phyloP scores from a whole-genome alignment of 2,113 vertebrate genomes.

The Malurus melanocephalus region DNA sequence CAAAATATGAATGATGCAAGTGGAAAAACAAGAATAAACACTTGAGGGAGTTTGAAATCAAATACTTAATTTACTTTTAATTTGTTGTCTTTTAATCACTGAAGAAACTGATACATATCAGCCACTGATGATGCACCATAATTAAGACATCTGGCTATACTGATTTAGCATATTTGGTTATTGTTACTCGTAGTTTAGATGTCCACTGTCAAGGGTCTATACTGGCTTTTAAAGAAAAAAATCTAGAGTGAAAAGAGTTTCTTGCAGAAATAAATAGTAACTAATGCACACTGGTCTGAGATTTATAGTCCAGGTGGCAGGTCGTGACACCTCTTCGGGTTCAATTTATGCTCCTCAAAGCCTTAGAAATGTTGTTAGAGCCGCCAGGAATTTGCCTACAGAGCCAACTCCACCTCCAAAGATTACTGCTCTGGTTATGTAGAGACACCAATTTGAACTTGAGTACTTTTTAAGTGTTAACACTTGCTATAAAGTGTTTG shows the following conservation, averaged over 20 bases:
- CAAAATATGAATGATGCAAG: neutral
- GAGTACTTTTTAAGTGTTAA: slow-evolving; percentile 30
- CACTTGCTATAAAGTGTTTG: slow-evolving; percentile 12
- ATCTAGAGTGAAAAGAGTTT: neutral
- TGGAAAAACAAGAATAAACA: neutral
- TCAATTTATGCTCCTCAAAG: slow-evolving; percentile 27
- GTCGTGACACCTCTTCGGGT: slow-evolving; percentile 18
- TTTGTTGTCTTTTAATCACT: slow-evolving; percentile 7
- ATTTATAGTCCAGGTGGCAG: slow-evolving; percentile 21
- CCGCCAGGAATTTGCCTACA: slow-evolving; percentile 27
- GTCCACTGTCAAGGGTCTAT: neutral
- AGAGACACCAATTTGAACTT: neutral
- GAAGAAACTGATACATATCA: neutral
- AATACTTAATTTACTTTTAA: neutral
- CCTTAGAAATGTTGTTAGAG: slow-evolving; percentile 18
- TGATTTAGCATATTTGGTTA: neutral
- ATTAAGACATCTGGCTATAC: neutral
- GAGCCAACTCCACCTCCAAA: neutral
- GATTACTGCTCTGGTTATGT: neutral
- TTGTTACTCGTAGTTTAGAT: neutral
- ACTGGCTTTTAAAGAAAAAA: neutral
- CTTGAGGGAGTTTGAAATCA: neutral
- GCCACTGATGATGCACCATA: fast-evolving
- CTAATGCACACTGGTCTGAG: neutral
- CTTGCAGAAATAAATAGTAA: neutral